Conservation (phyloP, 35 echinoderm and acorn worm species). For the Strongylocentrotus purpuratus region DNA sequence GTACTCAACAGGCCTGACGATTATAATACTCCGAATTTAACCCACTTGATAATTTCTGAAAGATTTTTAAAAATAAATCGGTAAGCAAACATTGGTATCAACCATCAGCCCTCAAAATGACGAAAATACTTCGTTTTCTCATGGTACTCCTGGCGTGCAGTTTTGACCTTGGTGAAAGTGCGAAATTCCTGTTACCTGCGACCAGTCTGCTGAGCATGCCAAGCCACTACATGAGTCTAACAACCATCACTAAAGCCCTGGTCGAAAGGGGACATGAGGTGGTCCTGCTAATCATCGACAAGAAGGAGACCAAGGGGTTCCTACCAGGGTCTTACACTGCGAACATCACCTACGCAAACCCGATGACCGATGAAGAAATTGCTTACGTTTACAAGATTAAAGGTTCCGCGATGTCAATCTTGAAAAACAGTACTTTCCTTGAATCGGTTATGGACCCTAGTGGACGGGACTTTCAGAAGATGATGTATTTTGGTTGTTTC, state of each 20-base stretch:
- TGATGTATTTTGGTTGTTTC: conserved; percentile 33
- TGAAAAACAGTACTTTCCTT: background rate
- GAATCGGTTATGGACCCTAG: background rate
- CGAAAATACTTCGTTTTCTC: background rate
- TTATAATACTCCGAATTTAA: too few species aligned
- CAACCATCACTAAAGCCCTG: background rate
- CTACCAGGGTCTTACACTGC: background rate
- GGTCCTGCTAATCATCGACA: background rate
- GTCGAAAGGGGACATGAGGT: conserved; percentile 31
- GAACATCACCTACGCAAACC: conserved; percentile 26
- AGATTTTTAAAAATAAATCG: too few species aligned
- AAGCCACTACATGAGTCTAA: conserved; percentile 41
- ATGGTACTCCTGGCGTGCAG: background rate
- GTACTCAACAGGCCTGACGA: too few species aligned
- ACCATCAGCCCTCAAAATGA: background rate
- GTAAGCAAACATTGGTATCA: background rate
- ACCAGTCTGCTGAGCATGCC: background rate
- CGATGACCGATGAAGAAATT: conserved; percentile 18
- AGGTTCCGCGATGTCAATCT: background rate
- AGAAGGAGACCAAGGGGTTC: background rate
- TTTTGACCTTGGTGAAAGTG: background rate
- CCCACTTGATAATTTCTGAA: too few species aligned
- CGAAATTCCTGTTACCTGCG: background rate
- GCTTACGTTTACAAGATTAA: background rate
- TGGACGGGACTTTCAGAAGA: background rate